These are phyloP conservation scores for Clanis bilineata DNA, from an alignment of 2,888 invertebrate species.

Conservation along the genomic window DNA sequence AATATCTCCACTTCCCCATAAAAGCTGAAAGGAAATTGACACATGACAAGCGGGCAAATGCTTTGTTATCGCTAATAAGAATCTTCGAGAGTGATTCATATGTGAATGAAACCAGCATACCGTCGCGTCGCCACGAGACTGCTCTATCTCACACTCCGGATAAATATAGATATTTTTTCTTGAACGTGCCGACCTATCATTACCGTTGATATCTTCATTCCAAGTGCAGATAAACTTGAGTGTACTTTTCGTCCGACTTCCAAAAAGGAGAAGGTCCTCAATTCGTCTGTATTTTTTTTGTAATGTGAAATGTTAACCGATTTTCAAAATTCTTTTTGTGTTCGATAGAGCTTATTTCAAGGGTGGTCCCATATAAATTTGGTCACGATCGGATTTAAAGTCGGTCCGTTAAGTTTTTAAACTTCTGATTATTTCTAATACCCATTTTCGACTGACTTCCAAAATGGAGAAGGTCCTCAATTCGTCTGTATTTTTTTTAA, in stretches of 20 bases:
- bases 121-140: constrained; percentile 15
- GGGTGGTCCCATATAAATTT: too few species aligned
- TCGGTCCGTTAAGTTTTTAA: too few species aligned
- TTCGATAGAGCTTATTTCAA: too few species aligned
- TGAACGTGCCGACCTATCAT: neutral
- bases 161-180: constrained; percentile 4
- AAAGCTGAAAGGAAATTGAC: constrained; percentile 28
- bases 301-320: too few species aligned
- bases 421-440: too few species aligned
- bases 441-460: too few species aligned
- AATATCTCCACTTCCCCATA: neutral
- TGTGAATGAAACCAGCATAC: neutral
- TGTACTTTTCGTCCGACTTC: neutral
- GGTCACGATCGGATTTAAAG: too few species aligned
- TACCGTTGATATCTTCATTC: constrained; percentile 1
- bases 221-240: neutral
- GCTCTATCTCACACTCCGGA: constrained; percentile 17
- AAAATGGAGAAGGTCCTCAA: too few species aligned
- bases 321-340: too few species aligned
- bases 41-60: constrained; percentile 25
- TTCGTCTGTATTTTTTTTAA: too few species aligned
- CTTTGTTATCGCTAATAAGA: constrained; percentile 32
- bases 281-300: too few species aligned
- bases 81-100: constrained; percentile 24
- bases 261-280: neutral